Conservation (phyloP, 2,797 vertebrate genomes). For the Lophius americanus region DNA sequence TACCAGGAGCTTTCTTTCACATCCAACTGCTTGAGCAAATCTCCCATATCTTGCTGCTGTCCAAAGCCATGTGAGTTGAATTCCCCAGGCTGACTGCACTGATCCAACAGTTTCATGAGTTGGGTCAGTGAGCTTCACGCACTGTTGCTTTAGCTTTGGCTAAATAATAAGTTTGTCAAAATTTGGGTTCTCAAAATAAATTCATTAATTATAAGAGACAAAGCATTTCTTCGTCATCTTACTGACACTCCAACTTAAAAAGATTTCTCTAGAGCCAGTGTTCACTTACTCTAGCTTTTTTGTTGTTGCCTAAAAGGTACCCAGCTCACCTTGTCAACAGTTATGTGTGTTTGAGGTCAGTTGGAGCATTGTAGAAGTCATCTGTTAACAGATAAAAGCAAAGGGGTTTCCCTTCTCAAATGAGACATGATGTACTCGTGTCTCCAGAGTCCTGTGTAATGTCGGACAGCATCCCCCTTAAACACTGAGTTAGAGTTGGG, state of each 20-base stretch:
- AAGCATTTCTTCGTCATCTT: too few species aligned
- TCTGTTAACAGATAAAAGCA: slow-evolving; percentile 58
- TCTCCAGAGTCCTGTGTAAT: slow-evolving; percentile 45
- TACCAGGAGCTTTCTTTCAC: slow-evolving; percentile 18
- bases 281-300: slow-evolving; percentile 4
- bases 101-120: too few species aligned
- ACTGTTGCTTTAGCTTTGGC: too few species aligned
- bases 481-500: slow-evolving; percentile 12
- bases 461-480: slow-evolving; percentile 29
- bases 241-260: too few species aligned
- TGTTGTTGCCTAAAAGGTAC: slow-evolving; percentile 19
- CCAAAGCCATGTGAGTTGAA: too few species aligned
- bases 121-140: too few species aligned
- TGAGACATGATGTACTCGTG: slow-evolving; percentile 41
- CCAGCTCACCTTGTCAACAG: slow-evolving; percentile 51
- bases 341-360: slow-evolving; percentile 66
- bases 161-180: too few species aligned
- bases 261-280: too few species aligned
- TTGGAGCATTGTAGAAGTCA: slow-evolving; percentile 46
- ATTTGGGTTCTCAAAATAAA: too few species aligned
- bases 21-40: not conserved
- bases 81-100: too few species aligned
- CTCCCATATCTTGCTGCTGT: too few species aligned
- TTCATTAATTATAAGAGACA: too few species aligned
- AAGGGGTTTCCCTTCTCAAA: slow-evolving; percentile 39